Percentiles rank a stretch among this genome's conserved stretches.
These are phyloP conservation scores for Sarcophaga rosellei DNA, from an alignment of 2,888 invertebrate species.

Conservation along the genomic window DNA sequence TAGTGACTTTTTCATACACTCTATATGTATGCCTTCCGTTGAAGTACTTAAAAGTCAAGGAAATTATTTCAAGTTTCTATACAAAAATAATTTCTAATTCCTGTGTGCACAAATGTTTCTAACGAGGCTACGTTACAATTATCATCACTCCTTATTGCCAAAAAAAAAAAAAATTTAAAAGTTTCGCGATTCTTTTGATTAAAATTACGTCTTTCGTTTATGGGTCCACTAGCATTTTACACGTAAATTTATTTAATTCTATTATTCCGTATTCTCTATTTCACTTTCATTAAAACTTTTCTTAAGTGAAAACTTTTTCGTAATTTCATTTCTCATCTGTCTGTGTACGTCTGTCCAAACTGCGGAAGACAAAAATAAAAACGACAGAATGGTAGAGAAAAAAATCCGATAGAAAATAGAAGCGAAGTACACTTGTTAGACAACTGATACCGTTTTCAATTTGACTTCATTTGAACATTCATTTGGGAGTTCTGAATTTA, in stretches of 20 bases:
- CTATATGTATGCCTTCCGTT: not conserved
- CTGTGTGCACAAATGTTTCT: slow-evolving; percentile 6
- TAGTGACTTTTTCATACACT: too few relatives aligned
- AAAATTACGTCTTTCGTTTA: slow-evolving; percentile 28
- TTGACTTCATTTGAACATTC: slow-evolving; percentile 16
- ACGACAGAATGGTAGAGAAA: not conserved
- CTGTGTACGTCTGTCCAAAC: slow-evolving; percentile 4
- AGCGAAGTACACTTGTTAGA: slow-evolving; percentile 28
- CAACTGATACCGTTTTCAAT: slow-evolving; percentile 56
- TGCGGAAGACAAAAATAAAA: slow-evolving; percentile 10
- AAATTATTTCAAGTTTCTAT: not conserved
- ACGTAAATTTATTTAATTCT: slow-evolving; percentile 54
- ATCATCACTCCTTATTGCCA: not conserved
- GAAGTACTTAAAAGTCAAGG: not conserved
- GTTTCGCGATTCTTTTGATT: slow-evolving; percentile 18
- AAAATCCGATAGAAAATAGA: not conserved
- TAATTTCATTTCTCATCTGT: slow-evolving; percentile 59
- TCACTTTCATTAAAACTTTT: slow-evolving; percentile 60
- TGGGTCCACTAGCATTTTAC: slow-evolving; percentile 10
- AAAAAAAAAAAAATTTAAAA: not conserved
- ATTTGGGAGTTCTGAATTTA: slow-evolving; percentile 21
- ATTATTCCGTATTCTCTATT: slow-evolving; percentile 25
- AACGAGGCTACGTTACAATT: slow-evolving; percentile 29
- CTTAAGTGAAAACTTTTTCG: slow-evolving; percentile 49
- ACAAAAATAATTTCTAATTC: not conserved